Evolutionary conservation across 2,797 vertebrate species (phyloP), one percentile per base, ranked within the genome.

Genomic region (Pipistrellus pygmaeus): DNA sequence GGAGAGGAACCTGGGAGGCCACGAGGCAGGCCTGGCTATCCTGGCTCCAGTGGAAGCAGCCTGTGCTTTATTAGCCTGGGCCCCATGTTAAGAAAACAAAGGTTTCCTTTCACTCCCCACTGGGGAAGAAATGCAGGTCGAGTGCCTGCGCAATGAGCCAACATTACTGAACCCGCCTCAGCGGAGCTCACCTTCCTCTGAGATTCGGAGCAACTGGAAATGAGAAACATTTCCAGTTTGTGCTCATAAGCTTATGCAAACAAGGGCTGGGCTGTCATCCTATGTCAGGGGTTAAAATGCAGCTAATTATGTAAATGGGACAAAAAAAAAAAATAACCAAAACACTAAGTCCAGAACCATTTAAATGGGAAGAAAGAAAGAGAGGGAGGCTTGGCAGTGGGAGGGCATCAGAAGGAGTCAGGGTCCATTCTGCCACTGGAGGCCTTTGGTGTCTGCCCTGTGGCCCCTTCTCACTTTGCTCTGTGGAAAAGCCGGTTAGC

Each of bases 191-290:
- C 11, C 55, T 41, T 68, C 12, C 71, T 81, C 23, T 2, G 41
- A n/a, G 77, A 83, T 32, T 69, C 51, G n/a, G 1, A 18, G 32
- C 14, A 5, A 17, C 17, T 46, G 82, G 46, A 84, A 77, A 96
- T 35, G 85, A 81, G 91, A 75, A 89, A 46, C 72, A 75, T 64
- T 71, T 93, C 60, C 72, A 38, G 89, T 90, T 82, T 9, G 27
- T 71, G 88, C 85, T 91, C 30, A 38, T 76, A 87, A 89, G 62
- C 86, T 73, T 41, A 7, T 32, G 30, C 57, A 66, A 87, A 68
- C 41, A 35, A 94, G 71, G 85, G 21, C 81, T 38, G 13, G 53
- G 72, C 86, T 96, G 69, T 85, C 83, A 88, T 87, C 60, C 75
- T 51, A 41, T 76, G 46, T 68, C 71, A 93, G 86, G 73, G 32